These are phyloP conservation scores for Lithobates sylvaticus DNA, from an alignment of 2,797 vertebrate species.

Conservation along the genomic window DNA sequence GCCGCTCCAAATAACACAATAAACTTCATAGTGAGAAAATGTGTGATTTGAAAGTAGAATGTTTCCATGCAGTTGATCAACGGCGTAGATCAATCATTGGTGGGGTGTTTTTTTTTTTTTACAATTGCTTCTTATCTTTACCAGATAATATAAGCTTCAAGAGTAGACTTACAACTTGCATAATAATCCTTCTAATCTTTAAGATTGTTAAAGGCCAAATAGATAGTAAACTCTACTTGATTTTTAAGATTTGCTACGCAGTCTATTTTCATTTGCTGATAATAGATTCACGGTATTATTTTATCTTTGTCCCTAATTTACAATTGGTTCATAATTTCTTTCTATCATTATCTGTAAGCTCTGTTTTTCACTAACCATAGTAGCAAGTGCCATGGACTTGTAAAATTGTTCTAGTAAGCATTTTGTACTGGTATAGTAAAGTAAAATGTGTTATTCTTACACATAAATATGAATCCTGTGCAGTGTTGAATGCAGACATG, in stretches of 20 bases:
- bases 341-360: constrained; percentile 17
- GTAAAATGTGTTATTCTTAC: not conserved
- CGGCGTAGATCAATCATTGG: too few species aligned
- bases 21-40: too few species aligned
- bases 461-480: not conserved
- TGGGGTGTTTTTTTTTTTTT: too few species aligned
- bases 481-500: not conserved
- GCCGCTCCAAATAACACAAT: too few species aligned
- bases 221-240: too few species aligned
- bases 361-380: constrained; percentile 16
- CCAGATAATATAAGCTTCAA: too few species aligned
- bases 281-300: not conserved
- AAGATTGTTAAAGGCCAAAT: too few species aligned
- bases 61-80: too few species aligned
- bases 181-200: too few species aligned
- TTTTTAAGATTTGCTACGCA: not conserved
- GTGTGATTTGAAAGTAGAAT: too few species aligned
- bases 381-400: constrained; percentile 4
- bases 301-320: not conserved
- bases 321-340: constrained; percentile 19
- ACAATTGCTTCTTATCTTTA: too few species aligned
- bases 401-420: constrained; percentile 45
- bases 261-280: not conserved
- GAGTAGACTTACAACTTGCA: too few species aligned
- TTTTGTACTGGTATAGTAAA: constrained; percentile 3